phyloP scores from a whole-genome alignment of 2,113 vertebrate species.

The Suricata suricatta region DNA sequence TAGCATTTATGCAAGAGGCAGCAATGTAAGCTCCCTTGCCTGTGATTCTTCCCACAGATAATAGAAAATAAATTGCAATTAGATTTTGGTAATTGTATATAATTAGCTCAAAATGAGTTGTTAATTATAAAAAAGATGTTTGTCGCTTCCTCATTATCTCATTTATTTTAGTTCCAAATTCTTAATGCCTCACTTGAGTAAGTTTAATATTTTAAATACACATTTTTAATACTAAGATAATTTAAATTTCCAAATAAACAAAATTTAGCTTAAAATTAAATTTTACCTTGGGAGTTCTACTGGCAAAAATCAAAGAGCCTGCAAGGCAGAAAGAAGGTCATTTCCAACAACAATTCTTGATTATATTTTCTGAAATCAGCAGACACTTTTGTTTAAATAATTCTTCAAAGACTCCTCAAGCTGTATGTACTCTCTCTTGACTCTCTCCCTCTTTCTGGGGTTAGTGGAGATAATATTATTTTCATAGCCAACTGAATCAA shows the following conservation, averaged over 20 bases:
- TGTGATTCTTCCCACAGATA: slow-evolving; percentile 84
- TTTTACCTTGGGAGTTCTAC: slow-evolving; percentile 70
- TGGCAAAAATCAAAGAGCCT: slow-evolving; percentile 62
- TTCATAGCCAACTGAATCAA: slow-evolving; percentile 78
- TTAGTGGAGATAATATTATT: slow-evolving; percentile 66
- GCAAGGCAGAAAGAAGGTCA: slow-evolving; percentile 61
- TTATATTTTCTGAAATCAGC: slow-evolving; percentile 44
- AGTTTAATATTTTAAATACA: slow-evolving; percentile 83
- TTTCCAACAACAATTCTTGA: slow-evolving; percentile 60
- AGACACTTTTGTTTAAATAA: slow-evolving; percentile 38
- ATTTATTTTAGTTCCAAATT: slow-evolving; percentile 84
- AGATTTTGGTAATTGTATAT: slow-evolving; percentile 87
- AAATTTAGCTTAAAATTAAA: slow-evolving; percentile 81
- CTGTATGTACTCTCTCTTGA: background rate
- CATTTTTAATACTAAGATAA: slow-evolving; percentile 73
- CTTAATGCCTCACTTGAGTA: slow-evolving; percentile 80
- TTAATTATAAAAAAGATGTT: slow-evolving; percentile 87
- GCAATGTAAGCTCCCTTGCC: slow-evolving; percentile 80
- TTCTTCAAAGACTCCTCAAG: background rate
- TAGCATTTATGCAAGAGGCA: slow-evolving; percentile 79
- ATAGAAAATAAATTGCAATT: slow-evolving; percentile 88
- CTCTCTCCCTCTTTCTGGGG: background rate
- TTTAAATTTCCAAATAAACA: slow-evolving; percentile 76
- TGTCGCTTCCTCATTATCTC: slow-evolving; percentile 85
- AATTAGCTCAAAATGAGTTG: slow-evolving; percentile 89